phyloP scores from a whole-genome alignment of 2,797 vertebrate genomes.

The Pseudochirops corinnae region DNA sequence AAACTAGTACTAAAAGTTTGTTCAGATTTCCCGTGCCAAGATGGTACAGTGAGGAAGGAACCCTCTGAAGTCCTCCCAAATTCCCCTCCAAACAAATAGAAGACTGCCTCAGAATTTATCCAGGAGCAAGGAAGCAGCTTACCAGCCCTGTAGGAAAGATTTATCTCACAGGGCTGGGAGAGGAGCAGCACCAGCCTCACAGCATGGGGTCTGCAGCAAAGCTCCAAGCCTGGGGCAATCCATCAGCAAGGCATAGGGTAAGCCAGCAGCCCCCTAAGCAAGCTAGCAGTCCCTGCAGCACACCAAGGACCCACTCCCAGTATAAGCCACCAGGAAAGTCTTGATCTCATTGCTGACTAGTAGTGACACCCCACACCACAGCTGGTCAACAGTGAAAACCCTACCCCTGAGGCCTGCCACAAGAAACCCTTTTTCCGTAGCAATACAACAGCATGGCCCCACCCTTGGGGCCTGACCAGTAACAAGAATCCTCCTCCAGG shows the following conservation, averaged over 20 bases:
- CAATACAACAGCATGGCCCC: no score
- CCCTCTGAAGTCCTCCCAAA: neutral
- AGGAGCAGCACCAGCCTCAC: neutral
- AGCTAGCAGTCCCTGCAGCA: neutral
- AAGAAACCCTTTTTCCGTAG: no score
- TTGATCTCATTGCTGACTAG: neutral
- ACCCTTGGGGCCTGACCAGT: no score
- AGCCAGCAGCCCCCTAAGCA: neutral
- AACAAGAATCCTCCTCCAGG: neutral
- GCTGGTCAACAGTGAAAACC: no score
- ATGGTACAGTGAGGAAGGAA: neutral
- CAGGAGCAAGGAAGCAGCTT: neutral
- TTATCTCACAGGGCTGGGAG: neutral
- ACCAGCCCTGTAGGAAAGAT: neutral
- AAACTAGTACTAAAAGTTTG: neutral
- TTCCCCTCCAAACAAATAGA: neutral
- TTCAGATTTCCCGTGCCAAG: neutral
- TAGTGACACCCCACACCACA: neutral
- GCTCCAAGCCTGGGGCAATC: neutral
- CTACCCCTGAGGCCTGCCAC: no score
- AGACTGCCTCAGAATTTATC: neutral
- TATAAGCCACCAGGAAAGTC: no score
- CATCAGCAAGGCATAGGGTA: neutral
- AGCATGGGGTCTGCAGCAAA: neutral
- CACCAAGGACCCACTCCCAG: neutral